Conservation (phyloP, 30 jellyfish, hydroid and myxozoan genomes). For the Aurelia coerulea region DNA sequence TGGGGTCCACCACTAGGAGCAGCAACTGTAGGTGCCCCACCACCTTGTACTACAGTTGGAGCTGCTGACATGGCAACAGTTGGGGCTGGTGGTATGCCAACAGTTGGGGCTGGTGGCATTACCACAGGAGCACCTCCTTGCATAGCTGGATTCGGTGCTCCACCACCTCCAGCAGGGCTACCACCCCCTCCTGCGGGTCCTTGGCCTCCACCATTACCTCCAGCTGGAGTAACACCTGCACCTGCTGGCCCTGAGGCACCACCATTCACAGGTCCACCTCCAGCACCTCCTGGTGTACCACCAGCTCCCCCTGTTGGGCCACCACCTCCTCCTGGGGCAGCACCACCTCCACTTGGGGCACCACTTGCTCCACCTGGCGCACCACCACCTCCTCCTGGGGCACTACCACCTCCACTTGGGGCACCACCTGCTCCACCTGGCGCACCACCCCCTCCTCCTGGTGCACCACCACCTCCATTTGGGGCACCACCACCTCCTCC, state of each 20-base stretch:
- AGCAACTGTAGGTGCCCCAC: conserved; percentile 43
- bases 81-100: conserved; percentile 17
- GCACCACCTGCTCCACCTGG: conserved; percentile 43
- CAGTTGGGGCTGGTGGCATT: background rate
- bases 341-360: conserved; percentile 39
- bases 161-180: conserved; percentile 57
- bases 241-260: conserved; percentile 54
- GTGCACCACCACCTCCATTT: conserved; percentile 26
- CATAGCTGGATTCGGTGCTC: conserved; percentile 6
- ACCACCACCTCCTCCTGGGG: conserved; percentile 37
- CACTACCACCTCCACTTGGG: conserved; percentile 11
- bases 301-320: conserved; percentile 44
- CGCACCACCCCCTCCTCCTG: conserved; percentile 23
- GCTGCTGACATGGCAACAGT: conserved; percentile 22
- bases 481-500: conserved; percentile 49
- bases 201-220: conserved; percentile 38
- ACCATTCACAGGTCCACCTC: conserved; percentile 15
- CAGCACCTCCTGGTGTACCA: conserved; percentile 35
- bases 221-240: conserved; percentile 38
- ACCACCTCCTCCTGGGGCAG: conserved; percentile 34
- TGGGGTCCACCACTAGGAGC: conserved; percentile 38
- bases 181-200: conserved; percentile 53
- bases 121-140: conserved; percentile 9
- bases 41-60: conserved; percentile 15
- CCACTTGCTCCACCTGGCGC: conserved; percentile 32